Conservation (phyloP, 1,140 invertebrate genomes). For the Drosophila suzukii region DNA sequence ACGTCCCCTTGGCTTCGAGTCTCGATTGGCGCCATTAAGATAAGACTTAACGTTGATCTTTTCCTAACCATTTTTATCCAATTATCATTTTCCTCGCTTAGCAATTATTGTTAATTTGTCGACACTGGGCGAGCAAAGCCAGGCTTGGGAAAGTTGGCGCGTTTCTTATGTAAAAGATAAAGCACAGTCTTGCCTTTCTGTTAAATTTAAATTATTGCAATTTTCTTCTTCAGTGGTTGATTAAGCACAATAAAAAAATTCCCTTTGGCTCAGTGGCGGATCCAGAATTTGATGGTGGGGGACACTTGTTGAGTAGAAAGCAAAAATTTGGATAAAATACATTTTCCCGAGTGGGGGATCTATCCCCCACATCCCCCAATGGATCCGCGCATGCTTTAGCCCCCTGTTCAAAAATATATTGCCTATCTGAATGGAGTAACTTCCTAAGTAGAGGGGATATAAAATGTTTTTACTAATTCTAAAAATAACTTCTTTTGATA, state of each 20-base stretch:
- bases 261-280: too few relatives aligned
- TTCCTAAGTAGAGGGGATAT: too few relatives aligned
- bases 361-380: too few relatives aligned
- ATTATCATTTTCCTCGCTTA: constrained; percentile 62
- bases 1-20: constrained; percentile 12
- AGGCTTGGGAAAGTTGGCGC: constrained; percentile 49
- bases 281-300: too few relatives aligned
- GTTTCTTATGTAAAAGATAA: constrained; percentile 61
- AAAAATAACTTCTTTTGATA: too few relatives aligned
- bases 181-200: constrained; percentile 32
- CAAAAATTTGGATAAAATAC: too few relatives aligned
- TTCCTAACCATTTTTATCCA: constrained; percentile 53
- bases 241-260: neutral
- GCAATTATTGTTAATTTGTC: constrained; percentile 56
- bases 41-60: constrained; percentile 34
- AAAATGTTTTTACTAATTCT: too few relatives aligned
- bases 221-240: constrained; percentile 39
- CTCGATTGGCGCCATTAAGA: constrained; percentile 45
- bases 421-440: too few relatives aligned
- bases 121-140: neutral
- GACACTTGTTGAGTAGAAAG: too few relatives aligned
- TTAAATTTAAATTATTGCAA: constrained; percentile 77
- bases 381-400: too few relatives aligned
- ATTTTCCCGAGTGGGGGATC: too few relatives aligned
- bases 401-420: too few relatives aligned